phyloP scores from a whole-genome alignment of 2,888 invertebrate genomes.

The Cordylochernes scorpioides region DNA sequence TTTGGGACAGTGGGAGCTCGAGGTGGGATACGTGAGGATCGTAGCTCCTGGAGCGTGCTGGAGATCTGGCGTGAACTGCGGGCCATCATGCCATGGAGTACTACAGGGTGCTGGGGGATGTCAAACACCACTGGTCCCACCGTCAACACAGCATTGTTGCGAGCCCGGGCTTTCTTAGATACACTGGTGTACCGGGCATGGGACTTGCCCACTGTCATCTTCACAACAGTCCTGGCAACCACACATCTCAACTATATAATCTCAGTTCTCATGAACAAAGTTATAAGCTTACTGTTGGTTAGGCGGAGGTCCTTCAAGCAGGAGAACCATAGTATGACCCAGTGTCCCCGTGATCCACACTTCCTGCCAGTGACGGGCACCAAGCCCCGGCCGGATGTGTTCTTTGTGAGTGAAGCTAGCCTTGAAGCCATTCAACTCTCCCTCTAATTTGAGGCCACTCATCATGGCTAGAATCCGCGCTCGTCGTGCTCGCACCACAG shows the following conservation, averaged over 20 bases:
- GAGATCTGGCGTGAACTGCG: constrained; percentile 74
- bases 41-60: constrained; percentile 50
- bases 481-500: constrained; percentile 56
- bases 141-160: constrained; percentile 50
- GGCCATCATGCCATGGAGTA: constrained; percentile 91
- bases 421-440: constrained; percentile 68
- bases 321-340: constrained; percentile 65
- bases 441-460: constrained; percentile 75
- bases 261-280: not conserved
- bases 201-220: constrained; percentile 68
- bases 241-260: not conserved
- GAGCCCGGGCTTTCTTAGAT: constrained; percentile 42
- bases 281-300: constrained; percentile 43
- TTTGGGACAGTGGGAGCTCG: no score
- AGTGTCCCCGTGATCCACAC: constrained; percentile 45
- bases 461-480: constrained; percentile 62
- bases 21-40: constrained; percentile 14
- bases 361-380: constrained; percentile 18
- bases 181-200: constrained; percentile 69
- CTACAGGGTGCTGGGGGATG: constrained; percentile 93
- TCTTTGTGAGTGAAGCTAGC: constrained; percentile 75
- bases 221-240: constrained; percentile 51
- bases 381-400: constrained; percentile 28
- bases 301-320: constrained; percentile 66
- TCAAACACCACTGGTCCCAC: constrained; percentile 74